phyloP scores from a whole-genome alignment of 1,140 invertebrate species.

The Eubasilissa regina region DNA sequence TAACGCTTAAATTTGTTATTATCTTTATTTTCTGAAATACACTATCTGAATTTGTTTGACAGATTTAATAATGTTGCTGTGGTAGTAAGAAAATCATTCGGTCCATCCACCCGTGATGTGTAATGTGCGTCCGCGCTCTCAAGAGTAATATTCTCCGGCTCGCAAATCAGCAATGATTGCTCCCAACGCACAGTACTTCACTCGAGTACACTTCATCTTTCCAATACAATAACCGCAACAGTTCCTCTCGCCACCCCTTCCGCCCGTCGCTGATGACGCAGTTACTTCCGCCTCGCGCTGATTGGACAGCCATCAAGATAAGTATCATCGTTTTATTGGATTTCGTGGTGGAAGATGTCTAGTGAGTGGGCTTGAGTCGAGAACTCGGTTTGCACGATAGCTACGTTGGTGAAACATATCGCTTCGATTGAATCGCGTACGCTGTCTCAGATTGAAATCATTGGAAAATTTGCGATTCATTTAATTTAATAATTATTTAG shows the following conservation, averaged over 20 bases:
- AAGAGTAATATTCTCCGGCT: conserved; percentile 28
- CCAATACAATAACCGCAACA: conserved; percentile 52
- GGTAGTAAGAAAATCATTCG: neutral
- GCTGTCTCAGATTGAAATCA: too few species aligned
- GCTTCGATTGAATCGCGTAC: too few species aligned
- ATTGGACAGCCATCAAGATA: conserved; percentile 59
- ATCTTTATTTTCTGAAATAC: too few species aligned
- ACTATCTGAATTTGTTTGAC: too few species aligned
- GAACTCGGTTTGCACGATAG: neutral
- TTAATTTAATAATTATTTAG: too few species aligned
- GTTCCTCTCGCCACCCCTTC: conserved; percentile 24
- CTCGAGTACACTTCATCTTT: conserved; percentile 45
- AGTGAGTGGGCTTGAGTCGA: neutral
- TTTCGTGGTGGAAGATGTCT: conserved; percentile 36
- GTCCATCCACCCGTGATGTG: neutral
- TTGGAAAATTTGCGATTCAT: too few species aligned
- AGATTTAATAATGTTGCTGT: too few species aligned
- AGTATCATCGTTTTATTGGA: conserved; percentile 60
- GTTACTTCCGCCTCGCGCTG: conserved; percentile 56
- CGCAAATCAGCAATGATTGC: conserved; percentile 36
- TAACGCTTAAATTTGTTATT: too few species aligned
- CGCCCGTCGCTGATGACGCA: conserved; percentile 42
- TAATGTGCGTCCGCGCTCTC: neutral
- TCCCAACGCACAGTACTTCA: conserved; percentile 28
- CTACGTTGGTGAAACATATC: neutral